Percentiles rank a stretch among this genome's conserved stretches.
These are phyloP conservation scores for Allolobophora icterica DNA, from an alignment of 2,888 invertebrate species.

Conservation along the genomic window DNA sequence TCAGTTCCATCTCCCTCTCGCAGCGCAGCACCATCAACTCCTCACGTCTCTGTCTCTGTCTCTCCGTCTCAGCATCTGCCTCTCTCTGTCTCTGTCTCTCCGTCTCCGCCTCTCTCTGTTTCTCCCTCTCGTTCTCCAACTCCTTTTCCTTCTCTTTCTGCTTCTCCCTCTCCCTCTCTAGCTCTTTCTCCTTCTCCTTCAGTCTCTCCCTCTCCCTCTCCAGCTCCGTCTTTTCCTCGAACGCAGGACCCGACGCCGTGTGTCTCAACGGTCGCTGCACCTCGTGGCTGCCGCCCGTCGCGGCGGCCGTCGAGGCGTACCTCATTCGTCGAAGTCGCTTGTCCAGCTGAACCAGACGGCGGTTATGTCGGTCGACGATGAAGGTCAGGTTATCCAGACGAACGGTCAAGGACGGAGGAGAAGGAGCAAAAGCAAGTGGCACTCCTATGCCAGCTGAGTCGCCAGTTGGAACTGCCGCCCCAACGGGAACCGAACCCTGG, in stretches of 20 bases:
- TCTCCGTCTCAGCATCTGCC: not conserved
- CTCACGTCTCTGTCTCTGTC: not conserved
- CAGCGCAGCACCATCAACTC: not conserved
- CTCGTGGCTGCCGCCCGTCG: not conserved
- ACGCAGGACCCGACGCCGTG: not conserved
- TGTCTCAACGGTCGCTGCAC: not conserved
- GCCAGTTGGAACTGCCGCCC: not conserved
- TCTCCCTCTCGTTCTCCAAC: not conserved
- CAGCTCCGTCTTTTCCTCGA: not conserved
- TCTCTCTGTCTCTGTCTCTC: not conserved
- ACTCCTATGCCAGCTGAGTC: not conserved
- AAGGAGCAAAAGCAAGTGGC: not conserved
- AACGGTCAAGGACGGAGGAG: not conserved
- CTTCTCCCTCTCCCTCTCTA: not conserved
- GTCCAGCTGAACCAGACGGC: not conserved
- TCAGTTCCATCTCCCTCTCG: conserved; percentile 20
- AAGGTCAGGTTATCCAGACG: conserved; percentile 19
- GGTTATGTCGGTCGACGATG: not conserved
- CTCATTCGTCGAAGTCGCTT: not conserved
- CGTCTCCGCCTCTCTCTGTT: not conserved
- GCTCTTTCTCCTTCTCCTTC: not conserved
- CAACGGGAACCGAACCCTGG: not conserved
- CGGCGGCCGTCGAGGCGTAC: not conserved
- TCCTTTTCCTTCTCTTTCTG: not conserved
- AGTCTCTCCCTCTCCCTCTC: conserved; percentile 10